A percentile compares a stretch with the other conserved stretches of the same genome.
phyloP scores from a whole-genome alignment of 2,113 vertebrate genomes.

The Phasianus colchicus region DNA sequence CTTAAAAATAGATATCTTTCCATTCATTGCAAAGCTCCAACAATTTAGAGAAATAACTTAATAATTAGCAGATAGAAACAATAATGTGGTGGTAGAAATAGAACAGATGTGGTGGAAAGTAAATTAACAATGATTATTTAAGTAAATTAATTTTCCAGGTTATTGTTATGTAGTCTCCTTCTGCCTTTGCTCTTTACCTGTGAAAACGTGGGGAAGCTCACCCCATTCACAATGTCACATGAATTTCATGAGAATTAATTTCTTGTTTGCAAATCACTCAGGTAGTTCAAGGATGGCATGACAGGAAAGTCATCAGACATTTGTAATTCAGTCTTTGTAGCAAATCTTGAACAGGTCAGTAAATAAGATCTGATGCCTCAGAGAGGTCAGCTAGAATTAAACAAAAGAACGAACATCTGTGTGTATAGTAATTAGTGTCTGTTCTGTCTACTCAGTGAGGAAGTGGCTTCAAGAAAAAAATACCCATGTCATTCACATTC shows the following conservation, averaged over 20 bases:
- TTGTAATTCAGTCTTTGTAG: neutral
- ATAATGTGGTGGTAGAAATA: neutral
- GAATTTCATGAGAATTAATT: conserved; percentile 25
- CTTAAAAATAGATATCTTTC: neutral
- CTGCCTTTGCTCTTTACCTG: neutral
- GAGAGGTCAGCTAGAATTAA: neutral
- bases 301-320: neutral
- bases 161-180: neutral
- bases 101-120: neutral
- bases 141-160: neutral
- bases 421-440: neutral
- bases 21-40: neutral
- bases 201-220: conserved; percentile 1
- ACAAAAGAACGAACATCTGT: neutral
- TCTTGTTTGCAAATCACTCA: neutral
- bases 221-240: neutral
- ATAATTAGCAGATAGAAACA: neutral
- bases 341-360: conserved; percentile 3
- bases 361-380: neutral
- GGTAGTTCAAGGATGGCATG: neutral
- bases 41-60: neutral
- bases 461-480: conserved; percentile 25
- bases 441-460: neutral
- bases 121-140: neutral
- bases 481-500: neutral